These are phyloP conservation scores for Arion vulgaris DNA, from an alignment of 1,140 invertebrate genomes.

Conservation along the genomic window DNA sequence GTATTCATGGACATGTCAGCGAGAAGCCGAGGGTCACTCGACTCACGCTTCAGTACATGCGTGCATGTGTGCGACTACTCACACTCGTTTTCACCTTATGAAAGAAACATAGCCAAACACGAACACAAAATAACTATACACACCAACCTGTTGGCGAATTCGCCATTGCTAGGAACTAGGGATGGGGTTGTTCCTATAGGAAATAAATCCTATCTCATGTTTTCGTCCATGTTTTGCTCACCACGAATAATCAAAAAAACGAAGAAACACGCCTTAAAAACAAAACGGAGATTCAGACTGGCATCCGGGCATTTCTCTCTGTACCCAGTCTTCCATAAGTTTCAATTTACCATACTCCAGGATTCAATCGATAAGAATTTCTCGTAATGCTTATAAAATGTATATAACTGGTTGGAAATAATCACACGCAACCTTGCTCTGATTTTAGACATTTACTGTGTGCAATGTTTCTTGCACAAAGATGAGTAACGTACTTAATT, in stretches of 20 bases:
- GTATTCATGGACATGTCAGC: neutral
- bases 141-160: constrained; percentile 38
- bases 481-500: too few species aligned
- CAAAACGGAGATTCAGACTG: neutral
- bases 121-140: neutral
- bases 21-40: constrained; percentile 16
- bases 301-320: constrained; percentile 50
- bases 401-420: neutral
- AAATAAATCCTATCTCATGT: constrained; percentile 42
- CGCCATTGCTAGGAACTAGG: constrained; percentile 38
- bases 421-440: neutral
- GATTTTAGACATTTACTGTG: neutral
- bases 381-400: neutral
- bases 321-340: constrained; percentile 32
- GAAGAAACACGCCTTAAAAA: neutral
- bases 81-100: neutral
- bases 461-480: neutral
- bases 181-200: constrained; percentile 27
- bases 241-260: neutral
- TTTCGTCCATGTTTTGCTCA: constrained; percentile 49
- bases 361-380: constrained; percentile 10
- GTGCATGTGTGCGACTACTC: constrained; percentile 28
- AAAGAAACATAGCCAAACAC: neutral
- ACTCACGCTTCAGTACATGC: constrained; percentile 14
- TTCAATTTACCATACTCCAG: constrained; percentile 31